These are phyloP conservation scores for Salpingus planirostris DNA, from an alignment of 2,888 invertebrate species.

Conservation along the genomic window DNA sequence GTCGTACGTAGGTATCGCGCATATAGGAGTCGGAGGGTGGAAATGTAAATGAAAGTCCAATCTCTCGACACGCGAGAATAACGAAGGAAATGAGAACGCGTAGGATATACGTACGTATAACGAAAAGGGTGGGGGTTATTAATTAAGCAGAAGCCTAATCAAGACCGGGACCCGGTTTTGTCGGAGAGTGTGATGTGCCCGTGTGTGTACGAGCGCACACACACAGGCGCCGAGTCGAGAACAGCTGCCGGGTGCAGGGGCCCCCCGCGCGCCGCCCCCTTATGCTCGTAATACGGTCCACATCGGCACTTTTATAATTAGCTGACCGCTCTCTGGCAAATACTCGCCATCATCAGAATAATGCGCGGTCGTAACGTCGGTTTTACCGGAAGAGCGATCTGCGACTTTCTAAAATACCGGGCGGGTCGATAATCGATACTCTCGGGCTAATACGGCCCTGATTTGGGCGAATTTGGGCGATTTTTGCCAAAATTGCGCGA, in stretches of 20 bases:
- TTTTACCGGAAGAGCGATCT: too few relatives aligned
- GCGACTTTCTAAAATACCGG: too few relatives aligned
- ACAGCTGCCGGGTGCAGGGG: constrained; percentile 21
- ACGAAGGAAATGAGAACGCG: constrained; percentile 35
- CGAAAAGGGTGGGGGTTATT: constrained; percentile 49
- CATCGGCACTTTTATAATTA: constrained; percentile 16
- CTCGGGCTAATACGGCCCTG: too few relatives aligned
- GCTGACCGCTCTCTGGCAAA: constrained; percentile 15
- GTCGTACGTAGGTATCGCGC: too few relatives aligned
- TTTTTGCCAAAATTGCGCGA: too few relatives aligned
- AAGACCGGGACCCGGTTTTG: constrained; percentile 35
- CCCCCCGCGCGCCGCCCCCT: constrained; percentile 9
- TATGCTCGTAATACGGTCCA: too few relatives aligned
- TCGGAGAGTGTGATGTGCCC: too few relatives aligned
- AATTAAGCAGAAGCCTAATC: constrained; percentile 51
- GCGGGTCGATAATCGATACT: too few relatives aligned
- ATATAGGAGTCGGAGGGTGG: too few relatives aligned
- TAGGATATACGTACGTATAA: constrained; percentile 25
- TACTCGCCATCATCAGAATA: too few relatives aligned
- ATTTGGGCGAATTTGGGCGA: too few relatives aligned
- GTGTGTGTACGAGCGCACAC: constrained; percentile 22
- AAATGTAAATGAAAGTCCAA: constrained; percentile 36
- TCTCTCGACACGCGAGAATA: constrained; percentile 36
- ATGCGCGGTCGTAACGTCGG: too few relatives aligned
- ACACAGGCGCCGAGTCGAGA: constrained; percentile 24